Percentiles rank a stretch among this genome's conserved stretches.
These are phyloP conservation scores for Ischnura elegans DNA, from an alignment of 2,888 invertebrate genomes.

Conservation along the genomic window DNA sequence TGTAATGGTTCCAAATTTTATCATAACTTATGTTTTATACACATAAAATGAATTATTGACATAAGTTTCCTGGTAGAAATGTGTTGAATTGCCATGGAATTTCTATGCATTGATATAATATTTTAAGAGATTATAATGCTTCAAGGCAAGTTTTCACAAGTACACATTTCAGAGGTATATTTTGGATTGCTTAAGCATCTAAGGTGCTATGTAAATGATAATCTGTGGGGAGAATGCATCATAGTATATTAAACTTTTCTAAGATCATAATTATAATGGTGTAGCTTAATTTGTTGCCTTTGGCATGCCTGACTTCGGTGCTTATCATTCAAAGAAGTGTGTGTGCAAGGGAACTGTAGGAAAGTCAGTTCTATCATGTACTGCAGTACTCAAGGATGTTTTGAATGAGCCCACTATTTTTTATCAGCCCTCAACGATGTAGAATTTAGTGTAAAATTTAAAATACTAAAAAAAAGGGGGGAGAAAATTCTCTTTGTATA, in stretches of 20 bases:
- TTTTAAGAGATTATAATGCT: not conserved
- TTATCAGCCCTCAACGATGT: slow-evolving; percentile 27
- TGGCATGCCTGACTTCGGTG: slow-evolving; percentile 60
- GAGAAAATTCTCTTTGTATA: not conserved
- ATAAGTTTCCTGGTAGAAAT: not conserved
- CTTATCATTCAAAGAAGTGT: slow-evolving; percentile 32
- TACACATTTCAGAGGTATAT: slow-evolving; percentile 20
- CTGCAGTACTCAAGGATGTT: slow-evolving; percentile 32
- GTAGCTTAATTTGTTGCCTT: slow-evolving; percentile 60
- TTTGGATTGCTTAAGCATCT: slow-evolving; percentile 54
- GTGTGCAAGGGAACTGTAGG: not conserved
- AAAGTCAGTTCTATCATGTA: slow-evolving; percentile 29
- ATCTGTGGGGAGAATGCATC: not conserved
- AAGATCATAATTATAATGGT: slow-evolving; percentile 22
- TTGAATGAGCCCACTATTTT: slow-evolving; percentile 43
- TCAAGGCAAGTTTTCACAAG: not conserved
- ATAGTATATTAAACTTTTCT: slow-evolving; percentile 23
- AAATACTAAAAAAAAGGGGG: not conserved
- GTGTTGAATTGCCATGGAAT: not conserved
- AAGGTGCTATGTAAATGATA: slow-evolving; percentile 44
- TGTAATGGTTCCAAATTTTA: not conserved
- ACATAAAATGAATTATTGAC: not conserved
- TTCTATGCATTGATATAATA: not conserved
- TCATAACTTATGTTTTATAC: not conserved
- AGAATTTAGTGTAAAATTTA: not conserved